Conservation (phyloP, 2,797 vertebrate genomes). For the Gymnoscopelus braueri region DNA sequence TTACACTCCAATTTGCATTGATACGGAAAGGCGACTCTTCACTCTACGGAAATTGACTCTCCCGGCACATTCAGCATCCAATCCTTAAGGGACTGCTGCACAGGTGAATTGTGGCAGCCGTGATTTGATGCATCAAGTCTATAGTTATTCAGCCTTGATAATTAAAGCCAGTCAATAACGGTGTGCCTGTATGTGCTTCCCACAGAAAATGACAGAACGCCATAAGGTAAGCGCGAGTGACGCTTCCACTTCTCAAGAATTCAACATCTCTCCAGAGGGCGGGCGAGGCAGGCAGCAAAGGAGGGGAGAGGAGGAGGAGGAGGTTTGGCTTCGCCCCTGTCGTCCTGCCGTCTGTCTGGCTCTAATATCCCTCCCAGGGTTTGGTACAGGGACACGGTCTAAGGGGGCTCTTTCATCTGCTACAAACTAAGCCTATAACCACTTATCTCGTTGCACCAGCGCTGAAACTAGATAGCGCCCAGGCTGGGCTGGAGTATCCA, state of each 20-base stretch:
- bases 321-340: neutral
- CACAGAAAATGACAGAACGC: too few relatives aligned
- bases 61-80: too few relatives aligned
- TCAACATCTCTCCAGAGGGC: neutral
- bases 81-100: too few relatives aligned
- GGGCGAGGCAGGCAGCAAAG: neutral
- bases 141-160: too few relatives aligned
- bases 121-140: too few relatives aligned
- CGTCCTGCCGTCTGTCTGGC: neutral
- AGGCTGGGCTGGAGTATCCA: neutral
- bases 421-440: conserved; percentile 7
- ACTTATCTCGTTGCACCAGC: conserved; percentile 15
- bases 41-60: too few relatives aligned
- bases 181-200: too few relatives aligned
- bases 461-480: neutral
- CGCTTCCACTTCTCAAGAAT: too few relatives aligned
- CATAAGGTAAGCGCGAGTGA: too few relatives aligned
- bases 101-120: too few relatives aligned
- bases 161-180: too few relatives aligned
- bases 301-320: neutral
- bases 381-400: neutral
- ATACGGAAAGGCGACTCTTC: neutral
- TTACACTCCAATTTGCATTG: neutral
- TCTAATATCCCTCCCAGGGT: conserved; percentile 4
- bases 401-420: neutral